Base-by-base conservation (phyloP, 1,140 invertebrate species). In the Campoletis sonorensis region DNA sequence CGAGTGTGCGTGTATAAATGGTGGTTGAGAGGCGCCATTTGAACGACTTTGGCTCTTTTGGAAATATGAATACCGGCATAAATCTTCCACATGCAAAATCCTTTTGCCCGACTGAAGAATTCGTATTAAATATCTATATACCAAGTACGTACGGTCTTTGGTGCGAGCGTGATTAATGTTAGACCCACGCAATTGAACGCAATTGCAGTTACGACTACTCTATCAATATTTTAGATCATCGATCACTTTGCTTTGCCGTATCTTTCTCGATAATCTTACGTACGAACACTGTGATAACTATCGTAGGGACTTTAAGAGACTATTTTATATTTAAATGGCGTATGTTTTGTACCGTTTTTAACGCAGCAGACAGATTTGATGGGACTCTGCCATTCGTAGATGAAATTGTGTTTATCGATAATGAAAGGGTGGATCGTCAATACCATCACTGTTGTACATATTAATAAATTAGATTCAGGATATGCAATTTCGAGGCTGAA, bases 161-260 rank as follows among this genome's bases (percentile, higher is more conserved):
- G 40, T 16, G 71, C 16, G 21, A 71, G 21, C 26, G 40, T 73
- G 71, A 73, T 73, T 73, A 73, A 73, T 73, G 71, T 51, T 49
- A 16, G 71, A 21, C 71, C 71, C 71, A 73, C 71, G 71, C 67
- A 68, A 79, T 79, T 40, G 77, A 79, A 40, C 67, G 77, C 61
- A 79, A 79, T 79, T 58, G 67, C 64, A 16, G n/a, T 79, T 37
- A 30, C 21, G 15, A 67, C 67, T 79, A 49, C 67, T 79, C 67
- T 79, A 64, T 67, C 77, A 79, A 79, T 79, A 68, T 64, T 64
- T 79, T 37, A 40, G 58, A 79, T 68, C 61, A 67, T 70, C 67
- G 67, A 79, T 79, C 61, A 68, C 67, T 8, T 21, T 5, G 27
- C 33, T 68, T n/a, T 30, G 68, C 16, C n/a, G 23, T 51, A 40